Base-by-base conservation (phyloP, 2,888 invertebrate species). In the Folsomia candida region DNA sequence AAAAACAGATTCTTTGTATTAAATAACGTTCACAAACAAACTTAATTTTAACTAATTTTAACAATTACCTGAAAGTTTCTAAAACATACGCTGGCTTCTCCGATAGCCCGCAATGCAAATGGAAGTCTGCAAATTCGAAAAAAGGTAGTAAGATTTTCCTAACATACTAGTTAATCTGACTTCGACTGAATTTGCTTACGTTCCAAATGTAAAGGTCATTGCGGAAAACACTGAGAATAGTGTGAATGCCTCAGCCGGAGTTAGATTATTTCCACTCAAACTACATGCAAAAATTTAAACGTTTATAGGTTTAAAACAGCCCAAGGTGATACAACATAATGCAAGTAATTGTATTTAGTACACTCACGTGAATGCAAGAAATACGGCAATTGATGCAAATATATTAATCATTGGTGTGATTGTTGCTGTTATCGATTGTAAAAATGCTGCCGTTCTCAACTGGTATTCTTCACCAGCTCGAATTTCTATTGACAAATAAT, bases 161-260 rank as follows among this genome's bases (percentile, higher is more conserved):
- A 25, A 57, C 14, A 57, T 26, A 6, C 20, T n/a, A 37, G 59
- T 25, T 20, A 67, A n/a, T n/a, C n/a, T n/a, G n/a, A n/a, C n/a
- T n/a, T n/a, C n/a, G n/a, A n/a, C n/a, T n/a, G n/a, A n/a, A n/a
- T n/a, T n/a, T 20, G 22, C 73, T 66, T 68, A 73, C 73, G 84
- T 84, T 51, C 84, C 82, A 51, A 84, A 82, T 14, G 84, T 83
- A 77, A 84, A 84, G 68, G 84, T 81, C 83, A 84, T 83, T 3
- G 83, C 83, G 71, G 84, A 83, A 78, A 83, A 84, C 2, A 84
- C 83, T 18, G 84, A 83, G 72, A 84, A 83, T 9, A 84, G 82
- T 2, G 83, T 83, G 80, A 84, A 84, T 0, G 84, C 84, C 60
- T 80, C 79, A 1, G 81, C 60, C 18, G 81, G 76, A n/a, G 76